Base-by-base conservation (phyloP, 2,797 vertebrate species). In the Nannoperca obscura region DNA sequence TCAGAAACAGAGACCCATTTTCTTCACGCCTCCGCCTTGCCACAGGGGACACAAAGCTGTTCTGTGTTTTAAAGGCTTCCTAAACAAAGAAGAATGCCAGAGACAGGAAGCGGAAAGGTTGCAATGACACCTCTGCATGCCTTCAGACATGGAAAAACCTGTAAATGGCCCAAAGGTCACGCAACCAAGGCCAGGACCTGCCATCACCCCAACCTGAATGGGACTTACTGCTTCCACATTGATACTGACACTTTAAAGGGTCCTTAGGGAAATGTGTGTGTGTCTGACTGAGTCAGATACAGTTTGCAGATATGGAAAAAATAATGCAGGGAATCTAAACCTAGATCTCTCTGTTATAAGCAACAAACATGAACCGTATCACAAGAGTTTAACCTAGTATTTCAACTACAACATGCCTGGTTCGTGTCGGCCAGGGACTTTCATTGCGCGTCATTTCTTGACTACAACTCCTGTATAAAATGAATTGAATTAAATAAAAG, bases 31-130 rank as follows among this genome's bases (percentile, higher is more conserved):
- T 94, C 94, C 81, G 52, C 90, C 73, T 90, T 50, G 14, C 77
- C 91, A 91, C 65, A 57, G 84, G 89, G 92, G 92, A 95, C 95
- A 97, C 95, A 97, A 95, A 95, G 95, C 93, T 78, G 90, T 86
- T 93, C 69, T 94, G 93, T 96, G 92, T 96, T 94, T 88, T 81
- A 89, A 92, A 90, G 64, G 59, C 66, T 81, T 85, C 71, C 85
- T 71, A 84, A 89, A 94, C 87, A 91, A 90, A 90, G 82, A 90
- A 84, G 83, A 93, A 94, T 84, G 84, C 80, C 89, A 92, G 91
- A 90, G 83, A 87, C 92, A 94, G 92, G 91, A 95, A 93, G 77
- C 76, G 46, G 80, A 85, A 79, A 79, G 74, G 83, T 74, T 72
- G 60, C 88, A 80, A 32, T 66, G 88, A 93, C 94, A 95, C 95